phyloP scores from a whole-genome alignment of 2,888 invertebrate genomes.

The Ennomos quercinarius region DNA sequence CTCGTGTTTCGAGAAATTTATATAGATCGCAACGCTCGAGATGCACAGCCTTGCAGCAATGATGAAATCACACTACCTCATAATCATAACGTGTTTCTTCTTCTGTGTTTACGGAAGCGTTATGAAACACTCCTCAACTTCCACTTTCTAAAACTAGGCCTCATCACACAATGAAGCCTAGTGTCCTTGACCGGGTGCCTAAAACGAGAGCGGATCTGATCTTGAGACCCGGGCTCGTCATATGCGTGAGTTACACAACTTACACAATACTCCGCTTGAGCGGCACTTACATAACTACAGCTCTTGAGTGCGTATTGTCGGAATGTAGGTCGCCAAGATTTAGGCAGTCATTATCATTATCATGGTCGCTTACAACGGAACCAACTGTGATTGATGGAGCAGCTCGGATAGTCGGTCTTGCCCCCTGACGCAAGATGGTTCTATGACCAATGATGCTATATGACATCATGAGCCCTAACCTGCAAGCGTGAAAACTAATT shows the following conservation, averaged over 20 bases:
- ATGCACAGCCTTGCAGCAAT: conserved; percentile 3
- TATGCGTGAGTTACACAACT: conserved; percentile 26
- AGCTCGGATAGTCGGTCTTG: conserved; percentile 4
- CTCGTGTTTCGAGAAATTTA: neutral
- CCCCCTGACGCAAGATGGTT: conserved; percentile 12
- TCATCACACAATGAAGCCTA: conserved; percentile 19
- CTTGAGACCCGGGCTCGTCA: conserved; percentile 1
- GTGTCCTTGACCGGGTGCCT: conserved; percentile 31
- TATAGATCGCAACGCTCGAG: conserved; percentile 2
- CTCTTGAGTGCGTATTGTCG: conserved; percentile 25
- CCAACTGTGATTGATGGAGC: conserved; percentile 21
- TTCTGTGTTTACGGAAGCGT: conserved; percentile 29
- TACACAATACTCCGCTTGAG: conserved; percentile 22
- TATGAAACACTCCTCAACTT: conserved; percentile 17
- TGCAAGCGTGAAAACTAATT: too few relatives aligned
- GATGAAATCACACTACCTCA: conserved; percentile 16
- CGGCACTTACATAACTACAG: conserved; percentile 21
- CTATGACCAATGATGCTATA: neutral
- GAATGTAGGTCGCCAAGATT: conserved; percentile 25
- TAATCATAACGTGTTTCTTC: conserved; percentile 10
- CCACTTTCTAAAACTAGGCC: conserved; percentile 29
- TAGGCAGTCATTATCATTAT: conserved; percentile 30
- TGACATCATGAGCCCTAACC: too few relatives aligned
- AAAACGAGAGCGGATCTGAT: conserved; percentile 28
- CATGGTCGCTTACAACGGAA: conserved; percentile 23